These are phyloP conservation scores for Centrocercus urophasianus DNA, from an alignment of 2,113 vertebrate species.

Conservation along the genomic window DNA sequence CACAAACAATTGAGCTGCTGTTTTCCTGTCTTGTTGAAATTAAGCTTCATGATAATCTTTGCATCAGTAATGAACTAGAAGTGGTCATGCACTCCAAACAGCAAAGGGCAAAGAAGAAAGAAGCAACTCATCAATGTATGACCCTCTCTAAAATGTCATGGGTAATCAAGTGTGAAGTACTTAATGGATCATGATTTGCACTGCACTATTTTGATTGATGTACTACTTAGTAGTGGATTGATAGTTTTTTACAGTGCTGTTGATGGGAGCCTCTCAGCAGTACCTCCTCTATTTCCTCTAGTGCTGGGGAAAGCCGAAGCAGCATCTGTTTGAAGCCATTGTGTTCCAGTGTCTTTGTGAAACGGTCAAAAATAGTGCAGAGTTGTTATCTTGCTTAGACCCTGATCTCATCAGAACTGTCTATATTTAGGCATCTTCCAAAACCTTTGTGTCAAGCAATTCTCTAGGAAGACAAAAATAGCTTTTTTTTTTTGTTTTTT, in stretches of 20 bases:
- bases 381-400: constrained; percentile 43
- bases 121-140: constrained; percentile 42
- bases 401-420: constrained; percentile 34
- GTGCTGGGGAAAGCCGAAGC: constrained; percentile 12
- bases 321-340: constrained; percentile 26
- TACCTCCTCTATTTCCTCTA: constrained; percentile 34
- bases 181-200: constrained; percentile 70
- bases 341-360: constrained; percentile 34
- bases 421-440: constrained; percentile 70
- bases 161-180: constrained; percentile 66
- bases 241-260: constrained; percentile 40
- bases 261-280: constrained; percentile 53
- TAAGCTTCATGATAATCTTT: constrained; percentile 24
- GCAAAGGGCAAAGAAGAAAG: constrained; percentile 68
- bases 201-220: constrained; percentile 58
- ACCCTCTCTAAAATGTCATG: constrained; percentile 64
- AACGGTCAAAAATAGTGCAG: constrained; percentile 20
- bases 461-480: constrained; percentile 21
- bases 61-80: constrained; percentile 42
- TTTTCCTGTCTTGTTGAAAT: neutral
- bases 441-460: constrained; percentile 42
- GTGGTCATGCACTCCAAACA: constrained; percentile 39
- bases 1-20: neutral
- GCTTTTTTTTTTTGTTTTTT: neutral
- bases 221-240: constrained; percentile 41